Evolutionary conservation across 1,140 invertebrate genomes (phyloP).

Genomic region (Colletes latitarsis): DNA sequence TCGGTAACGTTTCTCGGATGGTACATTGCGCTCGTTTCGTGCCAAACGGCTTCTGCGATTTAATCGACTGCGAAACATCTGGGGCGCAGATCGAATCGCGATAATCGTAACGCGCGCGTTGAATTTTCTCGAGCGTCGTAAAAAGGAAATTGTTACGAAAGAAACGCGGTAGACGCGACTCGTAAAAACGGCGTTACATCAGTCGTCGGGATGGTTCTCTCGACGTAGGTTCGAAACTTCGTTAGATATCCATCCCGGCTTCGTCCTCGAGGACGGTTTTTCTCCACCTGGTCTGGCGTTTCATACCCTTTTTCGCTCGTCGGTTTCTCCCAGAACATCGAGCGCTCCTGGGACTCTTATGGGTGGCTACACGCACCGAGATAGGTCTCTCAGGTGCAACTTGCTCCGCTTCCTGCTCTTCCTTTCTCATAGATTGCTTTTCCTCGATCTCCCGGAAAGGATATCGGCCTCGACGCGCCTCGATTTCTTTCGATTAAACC

Average conservation of each 20-base stretch:
- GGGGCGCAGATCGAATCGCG: neutral
- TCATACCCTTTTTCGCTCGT: neutral
- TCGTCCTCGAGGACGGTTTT: neutral
- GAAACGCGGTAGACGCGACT: neutral
- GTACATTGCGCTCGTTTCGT: too few relatives aligned
- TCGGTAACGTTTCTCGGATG: neutral
- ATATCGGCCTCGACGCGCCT: neutral
- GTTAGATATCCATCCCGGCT: neutral
- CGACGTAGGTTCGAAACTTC: neutral
- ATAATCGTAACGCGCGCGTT: neutral
- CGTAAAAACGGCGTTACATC: neutral
- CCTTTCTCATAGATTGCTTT: slow-evolving; percentile 1
- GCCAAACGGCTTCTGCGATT: neutral
- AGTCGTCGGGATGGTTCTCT: neutral
- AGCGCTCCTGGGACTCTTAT: slow-evolving; percentile 5
- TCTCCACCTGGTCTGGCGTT: neutral
- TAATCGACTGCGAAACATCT: neutral
- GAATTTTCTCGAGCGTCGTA: neutral
- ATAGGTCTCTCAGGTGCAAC: neutral
- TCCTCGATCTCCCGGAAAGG: slow-evolving; percentile 18
- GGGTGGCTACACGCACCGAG: neutral
- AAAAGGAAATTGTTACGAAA: neutral
- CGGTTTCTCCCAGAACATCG: neutral
- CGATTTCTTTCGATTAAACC: slow-evolving; percentile 21
- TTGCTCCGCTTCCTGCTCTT: slow-evolving; percentile 25